A percentile compares a stretch with the other conserved stretches of the same genome.
These are phyloP conservation scores for Therioaphis trifolii DNA, from an alignment of 2,888 invertebrate species.

Conservation along the genomic window DNA sequence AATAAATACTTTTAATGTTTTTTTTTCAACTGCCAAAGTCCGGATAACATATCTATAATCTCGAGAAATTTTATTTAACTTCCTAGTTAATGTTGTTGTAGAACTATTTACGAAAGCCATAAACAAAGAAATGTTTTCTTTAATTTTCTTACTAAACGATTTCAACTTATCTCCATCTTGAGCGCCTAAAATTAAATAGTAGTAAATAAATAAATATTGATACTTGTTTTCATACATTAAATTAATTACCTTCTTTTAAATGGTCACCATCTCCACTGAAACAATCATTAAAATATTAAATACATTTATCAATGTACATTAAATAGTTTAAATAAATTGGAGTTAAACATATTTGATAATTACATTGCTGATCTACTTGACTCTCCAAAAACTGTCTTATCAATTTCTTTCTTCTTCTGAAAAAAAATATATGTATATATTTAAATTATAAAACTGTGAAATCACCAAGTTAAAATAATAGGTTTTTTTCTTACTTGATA, in stretches of 20 bases:
- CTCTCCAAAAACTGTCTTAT: slow-evolving; percentile 33
- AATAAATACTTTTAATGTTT: slow-evolving; percentile 79
- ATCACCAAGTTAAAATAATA: neutral
- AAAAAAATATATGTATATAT: too few species aligned
- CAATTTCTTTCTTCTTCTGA: slow-evolving; percentile 38
- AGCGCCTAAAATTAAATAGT: neutral
- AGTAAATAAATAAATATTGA: neutral
- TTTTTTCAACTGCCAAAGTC: slow-evolving; percentile 89
- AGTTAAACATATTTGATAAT: neutral
- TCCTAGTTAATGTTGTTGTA: slow-evolving; percentile 83
- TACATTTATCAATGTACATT: neutral
- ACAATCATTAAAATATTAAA: neutral
- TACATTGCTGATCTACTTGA: slow-evolving; percentile 41
- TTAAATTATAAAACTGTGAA: neutral
- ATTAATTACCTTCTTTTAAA: slow-evolving; percentile 32
- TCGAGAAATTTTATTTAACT: slow-evolving; percentile 87
- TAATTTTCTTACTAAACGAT: slow-evolving; percentile 64
- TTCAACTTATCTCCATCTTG: slow-evolving; percentile 48
- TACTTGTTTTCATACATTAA: neutral
- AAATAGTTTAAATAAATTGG: neutral
- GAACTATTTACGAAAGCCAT: slow-evolving; percentile 81
- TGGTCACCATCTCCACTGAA: neutral
- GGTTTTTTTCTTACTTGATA: slow-evolving; percentile 16
- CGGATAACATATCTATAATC: slow-evolving; percentile 95
- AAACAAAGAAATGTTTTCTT: slow-evolving; percentile 71